Conservation (phyloP, 2,113 vertebrate species). For the Recurvirostra avosetta region DNA sequence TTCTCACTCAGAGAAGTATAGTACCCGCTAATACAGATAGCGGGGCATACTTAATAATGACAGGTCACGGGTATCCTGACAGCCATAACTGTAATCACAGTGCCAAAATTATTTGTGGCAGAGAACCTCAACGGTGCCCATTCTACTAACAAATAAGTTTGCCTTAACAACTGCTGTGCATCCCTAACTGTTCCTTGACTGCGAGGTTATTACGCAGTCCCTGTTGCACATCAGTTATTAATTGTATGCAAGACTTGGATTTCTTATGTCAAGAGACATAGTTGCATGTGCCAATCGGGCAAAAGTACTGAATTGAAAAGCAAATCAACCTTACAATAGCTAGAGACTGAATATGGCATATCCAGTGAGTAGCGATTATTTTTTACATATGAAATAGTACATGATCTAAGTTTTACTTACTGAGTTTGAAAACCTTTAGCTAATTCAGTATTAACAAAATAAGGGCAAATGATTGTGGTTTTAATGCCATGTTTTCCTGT, state of each 20-base stretch:
- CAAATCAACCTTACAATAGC: not conserved
- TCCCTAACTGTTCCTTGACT: not conserved
- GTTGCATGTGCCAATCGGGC: not conserved
- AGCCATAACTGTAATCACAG: not conserved
- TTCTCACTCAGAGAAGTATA: not conserved
- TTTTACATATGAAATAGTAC: not conserved
- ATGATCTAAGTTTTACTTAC: slow-evolving; percentile 57
- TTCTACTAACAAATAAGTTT: not conserved
- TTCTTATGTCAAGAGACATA: not conserved
- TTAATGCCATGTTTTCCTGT: slow-evolving; percentile 79
- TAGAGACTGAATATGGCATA: not conserved
- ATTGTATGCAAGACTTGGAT: not conserved
- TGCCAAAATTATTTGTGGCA: not conserved
- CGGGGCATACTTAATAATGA: not conserved
- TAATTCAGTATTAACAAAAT: slow-evolving; percentile 80
- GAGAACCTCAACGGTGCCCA: not conserved
- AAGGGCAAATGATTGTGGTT: slow-evolving; percentile 84
- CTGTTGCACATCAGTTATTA: not conserved
- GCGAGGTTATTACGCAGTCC: not conserved
- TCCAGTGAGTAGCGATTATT: not conserved
- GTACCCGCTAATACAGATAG: not conserved
- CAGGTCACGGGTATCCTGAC: not conserved
- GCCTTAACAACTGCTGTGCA: not conserved
- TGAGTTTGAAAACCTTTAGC: slow-evolving; percentile 70
- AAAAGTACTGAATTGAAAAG: not conserved